These are phyloP conservation scores for Cariama cristata DNA, from an alignment of 2,113 vertebrate species.

Conservation along the genomic window DNA sequence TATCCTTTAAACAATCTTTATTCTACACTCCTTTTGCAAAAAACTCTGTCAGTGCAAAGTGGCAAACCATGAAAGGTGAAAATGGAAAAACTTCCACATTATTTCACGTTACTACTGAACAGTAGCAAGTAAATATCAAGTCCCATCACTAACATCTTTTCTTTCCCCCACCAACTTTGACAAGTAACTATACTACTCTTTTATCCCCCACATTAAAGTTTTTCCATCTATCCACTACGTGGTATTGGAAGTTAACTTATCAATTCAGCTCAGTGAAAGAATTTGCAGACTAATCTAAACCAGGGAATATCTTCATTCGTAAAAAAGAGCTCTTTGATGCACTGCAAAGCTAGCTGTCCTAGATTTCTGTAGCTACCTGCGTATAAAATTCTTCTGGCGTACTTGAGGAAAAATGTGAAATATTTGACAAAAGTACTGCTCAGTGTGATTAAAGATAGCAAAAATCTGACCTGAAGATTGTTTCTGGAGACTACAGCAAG, in stretches of 20 bases:
- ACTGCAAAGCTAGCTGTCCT: neutral
- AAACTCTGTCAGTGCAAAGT: neutral
- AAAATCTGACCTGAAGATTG: conserved; percentile 17
- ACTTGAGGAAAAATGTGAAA: neutral
- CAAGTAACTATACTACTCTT: neutral
- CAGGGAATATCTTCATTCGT: neutral
- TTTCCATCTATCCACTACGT: neutral
- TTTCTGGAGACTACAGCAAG: neutral
- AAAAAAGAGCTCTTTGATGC: neutral
- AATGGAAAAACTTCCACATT: neutral
- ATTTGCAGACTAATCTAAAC: neutral
- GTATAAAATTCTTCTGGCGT: neutral
- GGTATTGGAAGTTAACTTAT: neutral
- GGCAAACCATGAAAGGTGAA: neutral
- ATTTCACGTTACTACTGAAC: neutral
- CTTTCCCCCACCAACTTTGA: neutral
- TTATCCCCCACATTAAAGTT: neutral
- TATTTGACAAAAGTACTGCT: neutral
- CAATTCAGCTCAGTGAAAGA: neutral
- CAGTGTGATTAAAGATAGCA: neutral
- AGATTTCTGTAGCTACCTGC: neutral
- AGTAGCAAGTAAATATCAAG: neutral
- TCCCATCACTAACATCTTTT: neutral
- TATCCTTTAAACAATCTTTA: neutral
- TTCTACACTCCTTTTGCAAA: neutral